A percentile compares a stretch with the other conserved stretches of the same genome.
phyloP scores from a whole-genome alignment of 2,888 invertebrate genomes.

The Gisinianus flammeolus region DNA sequence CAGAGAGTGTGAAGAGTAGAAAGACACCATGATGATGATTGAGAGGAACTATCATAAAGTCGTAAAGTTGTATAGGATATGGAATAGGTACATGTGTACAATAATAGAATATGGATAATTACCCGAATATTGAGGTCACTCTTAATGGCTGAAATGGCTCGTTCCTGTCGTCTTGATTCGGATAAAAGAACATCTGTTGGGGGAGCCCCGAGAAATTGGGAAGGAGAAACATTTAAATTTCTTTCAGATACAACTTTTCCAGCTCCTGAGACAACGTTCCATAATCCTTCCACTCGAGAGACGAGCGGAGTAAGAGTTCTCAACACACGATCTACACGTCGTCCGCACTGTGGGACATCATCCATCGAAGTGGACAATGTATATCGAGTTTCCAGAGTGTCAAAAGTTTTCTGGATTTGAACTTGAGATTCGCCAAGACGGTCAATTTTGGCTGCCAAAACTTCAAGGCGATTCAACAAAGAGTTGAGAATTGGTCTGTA shows the following conservation, averaged over 20 bases:
- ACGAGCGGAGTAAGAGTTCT: constrained; percentile 57
- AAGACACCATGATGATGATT: background rate
- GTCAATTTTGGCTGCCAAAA: constrained; percentile 54
- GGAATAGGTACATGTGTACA: background rate
- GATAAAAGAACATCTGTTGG: constrained; percentile 56
- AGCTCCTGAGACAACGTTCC: constrained; percentile 55
- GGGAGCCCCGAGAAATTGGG: constrained; percentile 51
- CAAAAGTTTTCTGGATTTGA: constrained; percentile 58
- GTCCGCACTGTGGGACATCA: constrained; percentile 57
- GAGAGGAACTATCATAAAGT: background rate
- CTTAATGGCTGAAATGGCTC: constrained; percentile 58
- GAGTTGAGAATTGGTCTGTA: constrained; percentile 56
- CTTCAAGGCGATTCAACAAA: constrained; percentile 54
- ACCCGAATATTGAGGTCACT: constrained; percentile 57
- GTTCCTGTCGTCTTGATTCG: constrained; percentile 56
- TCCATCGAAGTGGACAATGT: constrained; percentile 51
- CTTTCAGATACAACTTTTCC: constrained; percentile 44
- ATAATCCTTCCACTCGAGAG: constrained; percentile 56
- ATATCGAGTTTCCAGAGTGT: constrained; percentile 54
- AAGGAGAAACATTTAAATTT: constrained; percentile 50
- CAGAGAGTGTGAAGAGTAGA: background rate
- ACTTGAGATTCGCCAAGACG: constrained; percentile 49
- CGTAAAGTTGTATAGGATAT: background rate
- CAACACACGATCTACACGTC: constrained; percentile 56
- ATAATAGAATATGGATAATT: constrained; percentile 20